Evolutionary conservation across 2,113 vertebrate species (phyloP).

Genomic region (Coreoperca whiteheadi): DNA sequence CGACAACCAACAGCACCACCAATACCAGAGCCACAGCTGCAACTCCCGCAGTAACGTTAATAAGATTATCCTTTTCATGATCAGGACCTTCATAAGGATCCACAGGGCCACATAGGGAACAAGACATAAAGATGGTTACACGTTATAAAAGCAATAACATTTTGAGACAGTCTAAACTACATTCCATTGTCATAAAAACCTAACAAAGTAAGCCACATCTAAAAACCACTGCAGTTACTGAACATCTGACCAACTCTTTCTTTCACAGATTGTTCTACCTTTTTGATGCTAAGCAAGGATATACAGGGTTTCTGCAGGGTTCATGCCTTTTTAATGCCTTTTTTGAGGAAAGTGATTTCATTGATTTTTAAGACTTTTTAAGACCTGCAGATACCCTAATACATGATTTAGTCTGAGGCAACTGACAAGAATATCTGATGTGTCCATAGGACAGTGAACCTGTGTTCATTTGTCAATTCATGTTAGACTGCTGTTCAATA

Average conservation of each 20-base stretch:
- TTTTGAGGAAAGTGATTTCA: too few species aligned
- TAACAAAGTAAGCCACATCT: background rate
- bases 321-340: too few species aligned
- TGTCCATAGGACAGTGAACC: background rate
- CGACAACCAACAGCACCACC: background rate
- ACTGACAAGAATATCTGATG: background rate
- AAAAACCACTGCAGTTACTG: background rate
- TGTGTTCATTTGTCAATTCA: background rate
- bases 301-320: background rate
- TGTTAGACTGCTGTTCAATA: background rate
- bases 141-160: background rate
- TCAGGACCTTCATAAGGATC: background rate
- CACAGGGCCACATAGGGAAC: background rate
- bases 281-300: background rate
- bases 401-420: background rate
- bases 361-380: too few species aligned
- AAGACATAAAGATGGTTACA: constrained; percentile 5
- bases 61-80: fast-evolving
- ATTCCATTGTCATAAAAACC: background rate
- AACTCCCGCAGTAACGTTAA: constrained; percentile 1
- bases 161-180: background rate
- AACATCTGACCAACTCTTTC: background rate
- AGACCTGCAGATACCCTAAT: too few species aligned
- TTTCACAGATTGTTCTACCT: background rate
- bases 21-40: background rate